Percentiles rank a stretch among this genome's conserved stretches.
Conservation (phyloP, 2,113 vertebrate genomes). For the Trachemys scripta region DNA sequence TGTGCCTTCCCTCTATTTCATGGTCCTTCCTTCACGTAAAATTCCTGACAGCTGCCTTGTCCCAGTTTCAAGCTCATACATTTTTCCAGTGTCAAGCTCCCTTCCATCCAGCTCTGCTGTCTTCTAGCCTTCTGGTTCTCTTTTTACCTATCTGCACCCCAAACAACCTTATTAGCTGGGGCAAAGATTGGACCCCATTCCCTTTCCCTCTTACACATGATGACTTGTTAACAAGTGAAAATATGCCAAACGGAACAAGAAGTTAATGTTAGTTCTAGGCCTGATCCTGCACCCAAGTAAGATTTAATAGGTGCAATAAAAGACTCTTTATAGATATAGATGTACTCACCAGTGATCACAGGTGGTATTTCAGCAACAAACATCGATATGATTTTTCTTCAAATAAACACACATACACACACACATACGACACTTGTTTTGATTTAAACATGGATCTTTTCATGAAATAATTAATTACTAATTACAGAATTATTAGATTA, state of each 20-base stretch:
- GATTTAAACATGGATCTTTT: constrained; percentile 18
- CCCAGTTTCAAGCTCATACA: not conserved
- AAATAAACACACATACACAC: not conserved
- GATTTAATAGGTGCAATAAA: not conserved
- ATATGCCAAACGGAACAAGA: not conserved
- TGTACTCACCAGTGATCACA: not conserved
- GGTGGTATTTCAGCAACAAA: not conserved
- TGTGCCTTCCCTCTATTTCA: not conserved
- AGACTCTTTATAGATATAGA: not conserved
- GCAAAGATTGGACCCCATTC: not conserved
- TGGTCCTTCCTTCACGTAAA: not conserved
- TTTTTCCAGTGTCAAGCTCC: not conserved
- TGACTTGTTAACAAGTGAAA: not conserved
- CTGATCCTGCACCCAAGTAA: not conserved
- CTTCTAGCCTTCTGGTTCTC: not conserved
- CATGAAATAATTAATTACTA: constrained; percentile 59
- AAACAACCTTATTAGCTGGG: not conserved
- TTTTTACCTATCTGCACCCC: not conserved
- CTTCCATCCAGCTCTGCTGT: not conserved
- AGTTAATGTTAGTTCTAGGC: not conserved
- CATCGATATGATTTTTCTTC: not conserved
- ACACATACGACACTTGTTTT: not conserved
- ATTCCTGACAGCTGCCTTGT: not conserved
- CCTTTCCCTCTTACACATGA: not conserved
- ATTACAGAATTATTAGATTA: constrained; percentile 48